These are phyloP conservation scores for Dryococelus australis DNA, from an alignment of 2,888 invertebrate species.

Conservation along the genomic window DNA sequence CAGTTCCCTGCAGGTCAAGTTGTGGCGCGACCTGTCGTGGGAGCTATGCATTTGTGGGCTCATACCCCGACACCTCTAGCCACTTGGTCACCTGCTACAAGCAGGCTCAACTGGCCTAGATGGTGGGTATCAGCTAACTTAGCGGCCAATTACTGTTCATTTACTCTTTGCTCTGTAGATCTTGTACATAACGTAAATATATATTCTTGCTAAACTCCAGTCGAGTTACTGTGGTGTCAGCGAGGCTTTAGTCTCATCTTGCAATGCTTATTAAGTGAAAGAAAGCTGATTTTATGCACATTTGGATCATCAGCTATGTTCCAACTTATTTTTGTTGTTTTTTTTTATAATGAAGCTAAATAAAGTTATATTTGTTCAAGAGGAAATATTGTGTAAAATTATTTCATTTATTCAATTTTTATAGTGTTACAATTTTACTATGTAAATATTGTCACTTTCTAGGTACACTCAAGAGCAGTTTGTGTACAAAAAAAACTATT, in stretches of 20 bases:
- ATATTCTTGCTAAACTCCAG: conserved; percentile 2
- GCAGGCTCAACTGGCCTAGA: conserved; percentile 9
- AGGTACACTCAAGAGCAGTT: too few species aligned
- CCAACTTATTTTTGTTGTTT: conserved; percentile 4
- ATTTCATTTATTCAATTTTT: too few species aligned
- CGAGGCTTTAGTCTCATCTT: neutral
- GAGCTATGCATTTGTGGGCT: neutral
- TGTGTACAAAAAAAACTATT: too few species aligned
- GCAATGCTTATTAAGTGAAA: neutral
- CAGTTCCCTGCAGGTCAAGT: neutral
- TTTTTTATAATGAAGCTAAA: conserved; percentile 6
- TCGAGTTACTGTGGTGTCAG: neutral
- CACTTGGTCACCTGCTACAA: neutral
- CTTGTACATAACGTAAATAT: neutral
- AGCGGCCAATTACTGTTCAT: neutral
- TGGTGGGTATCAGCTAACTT: neutral
- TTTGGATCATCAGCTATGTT: neutral
- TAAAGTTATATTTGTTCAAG: conserved; percentile 11
- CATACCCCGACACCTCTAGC: conserved; percentile 5
- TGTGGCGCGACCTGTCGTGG: neutral
- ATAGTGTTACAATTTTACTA: too few species aligned
- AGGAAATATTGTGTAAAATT: neutral
- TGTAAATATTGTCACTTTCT: too few species aligned
- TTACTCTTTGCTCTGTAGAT: neutral
- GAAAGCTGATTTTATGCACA: neutral